Evolutionary conservation across 92 coral and sea anemone genomes (phyloP), one percentile per base, ranked within the genome.

Genomic region (Ricordea florida): DNA sequence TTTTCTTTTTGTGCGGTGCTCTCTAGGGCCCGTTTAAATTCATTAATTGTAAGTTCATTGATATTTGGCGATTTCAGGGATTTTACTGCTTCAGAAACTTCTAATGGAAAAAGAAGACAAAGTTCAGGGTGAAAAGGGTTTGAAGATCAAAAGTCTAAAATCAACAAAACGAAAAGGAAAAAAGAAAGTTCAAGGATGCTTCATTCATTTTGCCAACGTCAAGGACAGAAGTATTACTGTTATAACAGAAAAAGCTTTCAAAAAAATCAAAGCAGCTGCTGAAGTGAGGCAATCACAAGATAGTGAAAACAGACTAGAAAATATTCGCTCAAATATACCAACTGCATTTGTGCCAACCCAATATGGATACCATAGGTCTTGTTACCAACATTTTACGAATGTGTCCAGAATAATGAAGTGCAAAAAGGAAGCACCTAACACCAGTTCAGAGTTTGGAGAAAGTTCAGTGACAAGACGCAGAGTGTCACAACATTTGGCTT

Each of bases 401-500:
- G n/a, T n/a, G 49, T 43, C 49, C 49, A 43, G 49, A 43, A 43
- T 43, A 14, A 43, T 43, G 49, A 43, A 43, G 49, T 9, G 67
- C 67, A n/a, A 42, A 15, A 29, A 16, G 37, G 47, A 60, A 32
- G 27, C 45, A 32, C 24, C 16, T 6, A 31, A 60, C 44, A 60
- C 1, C 40, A 31, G 42, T 60, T 25, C 47, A 3, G 67, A 32
- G 26, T 30, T 37, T 10, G 40, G 27, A 25, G 4, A 49, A 31
- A 14, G 58, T 25, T 10, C 27, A 41, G 22, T 24, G 66, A 33
- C 11, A 25, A 16, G 30, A 17, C 66, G 66, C 66, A 58, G 66
- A 58, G 66, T 31, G 41, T 52, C 60, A 22, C 30, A 52, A 52
- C 33, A 64, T n/a, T 10, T 22, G 75, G 38, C 62, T 34, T 62